Evolutionary conservation across 1,140 invertebrate genomes (phyloP), one percentile per base, ranked within the genome.

Genomic region (Hirudo medicinalis): DNA sequence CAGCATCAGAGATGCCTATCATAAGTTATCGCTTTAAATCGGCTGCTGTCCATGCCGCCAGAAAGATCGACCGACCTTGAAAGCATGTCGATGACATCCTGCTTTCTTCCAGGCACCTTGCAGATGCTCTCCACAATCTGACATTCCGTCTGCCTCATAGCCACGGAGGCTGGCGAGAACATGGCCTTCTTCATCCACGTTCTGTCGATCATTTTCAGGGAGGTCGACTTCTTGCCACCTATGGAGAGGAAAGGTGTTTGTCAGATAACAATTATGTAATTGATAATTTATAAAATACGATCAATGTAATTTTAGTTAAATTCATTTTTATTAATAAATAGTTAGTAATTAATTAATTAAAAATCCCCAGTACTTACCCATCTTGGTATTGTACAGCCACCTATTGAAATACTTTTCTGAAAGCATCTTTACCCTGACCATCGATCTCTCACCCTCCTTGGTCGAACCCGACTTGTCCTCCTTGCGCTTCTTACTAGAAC

Each of bases 101-200:
- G 78, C 72, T 76, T 77, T 32, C 79, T 74, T 6, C 76, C 76
- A 25, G 79, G 77, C 22, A 79, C 76, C 67, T 82, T 78, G 75
- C 90, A 91, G 13, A 94, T 85, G 20, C 88, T 88, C 78, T 91
- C 89, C 0, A 94, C 86, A 83, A 96, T 88, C 75, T 89, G 89
- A 76, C 91, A 94, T 5, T 91, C 91, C 22, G 93, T 88, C 79
- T 92, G 88, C 40, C 94, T 85, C 0, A 91, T 91, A 63, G 92
- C 86, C 63, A 90, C 85, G 0, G 92, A 95, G 78, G 90, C 91
- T 0, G 90, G 87, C 81, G 93, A 94, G 78, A 96, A 96, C 73
- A 96, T 85, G 11, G 95, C 88, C 11, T 89, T 88, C 73, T 90
- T 88, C 11, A 96, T 83, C 93, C 93, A 96, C 6, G 89, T 89